phyloP scores from a whole-genome alignment of 2,797 vertebrate genomes.

The Onychomys torridus region DNA sequence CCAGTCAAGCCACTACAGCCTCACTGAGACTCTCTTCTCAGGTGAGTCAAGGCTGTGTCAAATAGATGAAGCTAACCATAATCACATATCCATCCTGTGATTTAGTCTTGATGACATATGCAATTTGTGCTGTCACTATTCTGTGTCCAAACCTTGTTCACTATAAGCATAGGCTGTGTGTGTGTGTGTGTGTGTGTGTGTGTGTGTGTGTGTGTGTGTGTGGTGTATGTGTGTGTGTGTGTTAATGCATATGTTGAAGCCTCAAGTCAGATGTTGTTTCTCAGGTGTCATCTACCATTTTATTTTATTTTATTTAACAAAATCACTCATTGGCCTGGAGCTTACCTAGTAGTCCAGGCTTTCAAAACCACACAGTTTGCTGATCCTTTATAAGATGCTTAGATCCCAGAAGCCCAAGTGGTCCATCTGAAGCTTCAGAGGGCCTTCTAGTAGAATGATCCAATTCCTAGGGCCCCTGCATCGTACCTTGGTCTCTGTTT shows the following conservation, averaged over 20 bases:
- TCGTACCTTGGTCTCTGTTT: neutral
- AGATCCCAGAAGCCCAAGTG: neutral
- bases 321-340: neutral
- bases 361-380: neutral
- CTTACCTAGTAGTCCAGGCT: neutral
- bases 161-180: neutral
- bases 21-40: neutral
- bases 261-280: neutral
- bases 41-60: neutral
- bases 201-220: neutral
- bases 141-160: neutral
- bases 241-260: neutral
- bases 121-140: neutral
- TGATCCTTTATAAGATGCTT: neutral
- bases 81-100: neutral
- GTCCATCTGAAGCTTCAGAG: neutral
- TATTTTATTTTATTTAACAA: neutral
- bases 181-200: neutral
- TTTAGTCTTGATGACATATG: neutral
- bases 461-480: neutral
- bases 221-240: neutral
- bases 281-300: neutral
- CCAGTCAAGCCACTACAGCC: neutral
- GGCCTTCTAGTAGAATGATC: neutral
- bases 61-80: neutral